These are phyloP conservation scores for Perca flavescens DNA, from an alignment of 2,113 vertebrate genomes.

Conservation along the genomic window DNA sequence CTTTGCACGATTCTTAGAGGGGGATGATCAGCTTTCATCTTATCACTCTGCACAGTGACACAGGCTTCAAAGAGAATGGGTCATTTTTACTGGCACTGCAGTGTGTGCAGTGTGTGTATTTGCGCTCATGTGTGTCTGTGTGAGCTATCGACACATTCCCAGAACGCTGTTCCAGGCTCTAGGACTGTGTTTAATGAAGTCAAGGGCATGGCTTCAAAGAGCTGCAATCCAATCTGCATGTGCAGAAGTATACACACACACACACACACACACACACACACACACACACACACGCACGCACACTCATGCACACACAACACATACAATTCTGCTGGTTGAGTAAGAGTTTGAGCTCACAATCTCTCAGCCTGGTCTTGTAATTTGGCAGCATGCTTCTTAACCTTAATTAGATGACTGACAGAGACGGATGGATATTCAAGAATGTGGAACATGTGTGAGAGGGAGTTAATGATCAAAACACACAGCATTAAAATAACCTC, in stretches of 20 bases:
- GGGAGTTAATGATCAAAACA: constrained; percentile 25
- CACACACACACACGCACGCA: constrained; percentile 27
- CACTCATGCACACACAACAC: constrained; percentile 24
- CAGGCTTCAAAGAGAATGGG: constrained; percentile 82
- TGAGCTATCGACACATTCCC: constrained; percentile 84
- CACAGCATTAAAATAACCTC: not conserved
- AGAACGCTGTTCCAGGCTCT: constrained; percentile 83
- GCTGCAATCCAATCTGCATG: constrained; percentile 74
- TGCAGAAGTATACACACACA: constrained; percentile 53
- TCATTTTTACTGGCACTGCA: constrained; percentile 77
- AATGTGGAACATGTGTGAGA: constrained; percentile 31
- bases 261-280: constrained; percentile 7
- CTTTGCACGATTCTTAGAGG: constrained; percentile 45
- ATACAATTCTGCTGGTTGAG: constrained; percentile 47
- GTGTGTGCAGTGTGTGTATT: constrained; percentile 33
- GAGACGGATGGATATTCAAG: constrained; percentile 42
- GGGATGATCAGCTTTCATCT: constrained; percentile 72
- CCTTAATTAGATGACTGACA: constrained; percentile 43
- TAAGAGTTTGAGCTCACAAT: constrained; percentile 77
- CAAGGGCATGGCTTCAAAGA: constrained; percentile 89
- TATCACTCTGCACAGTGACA: constrained; percentile 80
- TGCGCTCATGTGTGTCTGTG: constrained; percentile 19
- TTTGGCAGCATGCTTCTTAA: constrained; percentile 67
- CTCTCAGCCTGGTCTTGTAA: constrained; percentile 81
- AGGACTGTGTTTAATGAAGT: constrained; percentile 91